phyloP scores from a whole-genome alignment of 2,797 vertebrate genomes.

The Lemur catta region DNA sequence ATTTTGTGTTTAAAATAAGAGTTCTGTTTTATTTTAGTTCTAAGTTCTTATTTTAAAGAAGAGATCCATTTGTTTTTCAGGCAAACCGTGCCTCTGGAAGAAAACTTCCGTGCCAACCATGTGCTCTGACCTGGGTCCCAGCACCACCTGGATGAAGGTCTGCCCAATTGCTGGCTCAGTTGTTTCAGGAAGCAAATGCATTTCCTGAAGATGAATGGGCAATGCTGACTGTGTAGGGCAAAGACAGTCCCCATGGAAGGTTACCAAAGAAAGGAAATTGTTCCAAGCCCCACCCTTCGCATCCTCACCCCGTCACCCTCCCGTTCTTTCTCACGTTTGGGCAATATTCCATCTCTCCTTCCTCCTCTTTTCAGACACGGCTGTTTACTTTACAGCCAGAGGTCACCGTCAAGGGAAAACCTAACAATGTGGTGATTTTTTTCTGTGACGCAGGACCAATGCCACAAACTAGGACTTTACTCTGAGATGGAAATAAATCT shows the following conservation, averaged over 20 bases:
- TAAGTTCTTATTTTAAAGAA: not conserved
- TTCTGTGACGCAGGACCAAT: not conserved
- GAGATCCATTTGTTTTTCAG: not conserved
- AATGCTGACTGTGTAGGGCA: not conserved
- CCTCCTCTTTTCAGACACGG: not conserved
- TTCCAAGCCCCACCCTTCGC: not conserved
- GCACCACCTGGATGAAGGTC: not conserved
- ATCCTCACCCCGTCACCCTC: not conserved
- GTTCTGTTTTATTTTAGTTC: not conserved
- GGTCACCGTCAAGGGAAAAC: not conserved
- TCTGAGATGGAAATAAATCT: not conserved
- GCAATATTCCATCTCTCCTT: not conserved
- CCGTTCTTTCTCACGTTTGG: not conserved
- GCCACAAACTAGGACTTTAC: constrained; percentile 1
- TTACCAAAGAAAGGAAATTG: not conserved
- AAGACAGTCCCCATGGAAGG: not conserved
- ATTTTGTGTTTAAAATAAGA: not conserved
- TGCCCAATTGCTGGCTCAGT: not conserved
- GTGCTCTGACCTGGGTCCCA: not conserved
- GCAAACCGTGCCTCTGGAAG: not conserved
- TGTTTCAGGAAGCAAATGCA: not conserved
- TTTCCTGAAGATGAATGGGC: not conserved
- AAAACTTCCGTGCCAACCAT: not conserved
- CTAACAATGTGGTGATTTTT: not conserved
- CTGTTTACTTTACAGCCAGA: not conserved